Conservation (phyloP, 2,888 invertebrate species). For the Axea sp. region DNA sequence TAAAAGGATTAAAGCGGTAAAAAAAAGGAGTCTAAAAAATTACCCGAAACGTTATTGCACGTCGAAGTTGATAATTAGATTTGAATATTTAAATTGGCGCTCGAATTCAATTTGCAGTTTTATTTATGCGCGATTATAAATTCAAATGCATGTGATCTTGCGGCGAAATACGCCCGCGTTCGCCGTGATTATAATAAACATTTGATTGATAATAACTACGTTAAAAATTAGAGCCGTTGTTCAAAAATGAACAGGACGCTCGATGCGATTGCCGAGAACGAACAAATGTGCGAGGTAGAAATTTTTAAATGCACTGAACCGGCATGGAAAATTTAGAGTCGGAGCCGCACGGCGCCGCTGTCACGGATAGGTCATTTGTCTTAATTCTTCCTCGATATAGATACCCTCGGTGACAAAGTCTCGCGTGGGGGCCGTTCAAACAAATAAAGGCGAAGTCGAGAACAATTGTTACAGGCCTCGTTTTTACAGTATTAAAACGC, state of each 20-base stretch:
- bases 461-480: constrained; percentile 26
- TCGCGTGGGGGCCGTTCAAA: constrained; percentile 25
- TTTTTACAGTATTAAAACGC: constrained; percentile 39
- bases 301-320: constrained; percentile 26
- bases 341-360: constrained; percentile 41
- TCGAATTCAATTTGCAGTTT: constrained; percentile 15
- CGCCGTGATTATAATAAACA: constrained; percentile 11
- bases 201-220: constrained; percentile 16
- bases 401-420: constrained; percentile 49
- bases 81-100: constrained; percentile 34
- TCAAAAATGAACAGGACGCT: neutral
- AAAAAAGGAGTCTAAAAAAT: neutral
- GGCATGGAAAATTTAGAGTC: constrained; percentile 36
- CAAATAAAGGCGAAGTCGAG: constrained; percentile 46
- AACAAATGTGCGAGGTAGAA: neutral
- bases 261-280: no score
- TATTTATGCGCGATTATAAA: constrained; percentile 17
- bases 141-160: constrained; percentile 2
- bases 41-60: neutral
- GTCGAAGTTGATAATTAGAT: constrained; percentile 27
- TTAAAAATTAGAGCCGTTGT: constrained; percentile 7
- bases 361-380: constrained; percentile 51
- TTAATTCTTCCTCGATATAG: constrained; percentile 52
- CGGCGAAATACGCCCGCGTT: neutral
- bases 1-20: constrained; percentile 9